Percentiles rank a stretch among this genome's conserved stretches.
These are phyloP conservation scores for Sebastes goodei DNA, from an alignment of 2,797 vertebrate genomes.

Conservation along the genomic window DNA sequence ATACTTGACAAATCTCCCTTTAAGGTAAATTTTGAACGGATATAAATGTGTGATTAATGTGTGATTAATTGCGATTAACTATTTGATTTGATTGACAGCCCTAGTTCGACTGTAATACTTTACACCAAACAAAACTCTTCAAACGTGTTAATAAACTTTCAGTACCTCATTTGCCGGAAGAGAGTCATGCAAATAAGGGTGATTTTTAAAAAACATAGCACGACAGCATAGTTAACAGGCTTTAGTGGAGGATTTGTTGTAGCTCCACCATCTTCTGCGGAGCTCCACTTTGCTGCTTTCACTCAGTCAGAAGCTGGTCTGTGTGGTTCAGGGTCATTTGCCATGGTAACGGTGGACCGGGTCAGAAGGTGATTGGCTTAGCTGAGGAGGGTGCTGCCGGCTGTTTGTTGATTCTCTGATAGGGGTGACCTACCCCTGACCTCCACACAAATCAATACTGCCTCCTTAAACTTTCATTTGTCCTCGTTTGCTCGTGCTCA, in stretches of 20 bases:
- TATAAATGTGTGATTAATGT: too few species aligned
- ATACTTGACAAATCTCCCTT: too few species aligned
- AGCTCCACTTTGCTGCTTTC: conserved; percentile 30
- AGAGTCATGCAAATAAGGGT: neutral
- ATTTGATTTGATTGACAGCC: neutral
- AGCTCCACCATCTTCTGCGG: conserved; percentile 19
- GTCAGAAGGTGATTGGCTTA: conserved; percentile 76
- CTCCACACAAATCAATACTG: conserved; percentile 81
- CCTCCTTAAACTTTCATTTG: conserved; percentile 85
- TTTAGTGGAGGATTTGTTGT: conserved; percentile 13
- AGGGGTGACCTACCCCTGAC: conserved; percentile 80
- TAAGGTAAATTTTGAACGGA: too few species aligned
- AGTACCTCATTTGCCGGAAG: neutral
- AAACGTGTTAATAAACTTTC: neutral
- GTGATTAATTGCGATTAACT: too few species aligned
- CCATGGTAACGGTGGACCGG: conserved; percentile 74
- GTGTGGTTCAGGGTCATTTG: conserved; percentile 72
- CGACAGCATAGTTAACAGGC: conserved; percentile 3
- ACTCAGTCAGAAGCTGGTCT: conserved; percentile 42
- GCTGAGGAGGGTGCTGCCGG: conserved; percentile 70
- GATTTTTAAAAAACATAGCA: neutral
- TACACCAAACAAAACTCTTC: neutral
- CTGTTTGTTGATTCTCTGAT: conserved; percentile 82
- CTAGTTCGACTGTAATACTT: neutral
- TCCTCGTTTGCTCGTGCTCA: conserved; percentile 74